Conservation (phyloP, 2,797 vertebrate genomes). For the Clarias pachynema region DNA sequence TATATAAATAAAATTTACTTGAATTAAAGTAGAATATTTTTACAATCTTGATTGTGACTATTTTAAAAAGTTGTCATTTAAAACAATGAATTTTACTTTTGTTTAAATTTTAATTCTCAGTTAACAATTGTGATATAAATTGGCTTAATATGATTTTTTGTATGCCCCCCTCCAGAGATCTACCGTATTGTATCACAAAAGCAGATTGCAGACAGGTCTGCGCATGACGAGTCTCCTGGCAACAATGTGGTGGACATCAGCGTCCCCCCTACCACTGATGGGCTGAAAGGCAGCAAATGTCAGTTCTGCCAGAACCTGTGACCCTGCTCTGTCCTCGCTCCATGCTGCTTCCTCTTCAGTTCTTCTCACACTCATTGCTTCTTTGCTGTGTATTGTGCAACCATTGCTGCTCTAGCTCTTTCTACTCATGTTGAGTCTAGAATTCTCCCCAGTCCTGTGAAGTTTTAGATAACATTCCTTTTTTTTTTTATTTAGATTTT, state of each 20-base stretch:
- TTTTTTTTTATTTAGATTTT: slow-evolving; percentile 41
- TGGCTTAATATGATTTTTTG: background rate
- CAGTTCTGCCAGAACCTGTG: slow-evolving; percentile 98
- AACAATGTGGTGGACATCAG: slow-evolving; percentile 96
- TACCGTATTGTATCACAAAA: slow-evolving; percentile 98
- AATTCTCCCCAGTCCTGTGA: slow-evolving; percentile 56
- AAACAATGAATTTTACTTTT: too few relatives aligned
- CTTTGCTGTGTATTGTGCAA: slow-evolving; percentile 63
- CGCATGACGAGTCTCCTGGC: slow-evolving; percentile 94
- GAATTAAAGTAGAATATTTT: too few relatives aligned
- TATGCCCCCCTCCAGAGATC: slow-evolving; percentile 80
- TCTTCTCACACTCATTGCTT: slow-evolving; percentile 56
- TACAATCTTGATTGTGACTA: too few relatives aligned
- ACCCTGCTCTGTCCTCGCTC: slow-evolving; percentile 61
- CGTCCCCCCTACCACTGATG: slow-evolving; percentile 92
- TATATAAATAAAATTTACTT: too few relatives aligned
- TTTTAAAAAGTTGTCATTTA: too few relatives aligned
- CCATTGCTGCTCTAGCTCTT: slow-evolving; percentile 57
- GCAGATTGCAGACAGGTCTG: slow-evolving; percentile 92
- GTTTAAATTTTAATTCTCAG: too few relatives aligned
- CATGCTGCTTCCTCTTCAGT: slow-evolving; percentile 46
- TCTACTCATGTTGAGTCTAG: slow-evolving; percentile 55
- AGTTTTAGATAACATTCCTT: slow-evolving; percentile 74
- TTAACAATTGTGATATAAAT: background rate
- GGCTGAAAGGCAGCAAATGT: slow-evolving; percentile 92